A percentile compares a stretch with the other conserved stretches of the same genome.
Conservation (phyloP, 2,888 invertebrate species). For the Micoletzkya japonica region DNA sequence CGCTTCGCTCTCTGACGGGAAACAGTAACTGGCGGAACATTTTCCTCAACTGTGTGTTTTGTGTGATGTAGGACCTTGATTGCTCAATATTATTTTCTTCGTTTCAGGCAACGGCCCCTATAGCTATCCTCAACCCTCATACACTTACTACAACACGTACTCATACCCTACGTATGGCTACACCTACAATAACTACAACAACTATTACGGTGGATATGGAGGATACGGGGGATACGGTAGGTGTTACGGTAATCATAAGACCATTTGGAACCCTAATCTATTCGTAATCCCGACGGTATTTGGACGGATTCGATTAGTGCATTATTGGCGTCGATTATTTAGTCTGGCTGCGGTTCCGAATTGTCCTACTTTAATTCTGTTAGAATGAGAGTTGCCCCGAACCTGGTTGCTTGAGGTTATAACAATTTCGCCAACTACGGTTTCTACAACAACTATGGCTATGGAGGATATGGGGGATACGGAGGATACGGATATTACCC, state of each 20-base stretch:
- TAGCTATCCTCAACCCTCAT: neutral
- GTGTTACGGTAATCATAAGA: neutral
- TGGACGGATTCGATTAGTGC: no score
- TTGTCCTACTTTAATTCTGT: no score
- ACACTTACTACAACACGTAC: neutral
- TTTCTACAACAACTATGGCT: slow-evolving; percentile 1
- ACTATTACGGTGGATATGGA: slow-evolving; percentile 5
- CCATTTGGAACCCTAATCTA: no score
- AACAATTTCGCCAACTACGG: neutral
- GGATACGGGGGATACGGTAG: neutral
- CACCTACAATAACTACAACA: neutral
- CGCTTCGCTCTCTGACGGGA: neutral
- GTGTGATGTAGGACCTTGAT: no score
- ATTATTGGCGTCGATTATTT: no score
- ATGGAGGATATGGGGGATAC: slow-evolving; percentile 14
- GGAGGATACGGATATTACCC: neutral
- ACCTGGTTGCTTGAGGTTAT: neutral
- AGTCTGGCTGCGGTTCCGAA: no score
- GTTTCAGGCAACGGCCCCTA: neutral
- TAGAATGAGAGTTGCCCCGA: no score
- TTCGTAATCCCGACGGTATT: no score
- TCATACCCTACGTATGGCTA: neutral
- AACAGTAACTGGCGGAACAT: no score
- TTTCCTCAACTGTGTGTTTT: neutral
- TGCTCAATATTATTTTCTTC: no score